A percentile compares a stretch with the other conserved stretches of the same genome.
phyloP scores from a whole-genome alignment of 2,888 invertebrate species.

The Lepidocyrtoides sp. region DNA sequence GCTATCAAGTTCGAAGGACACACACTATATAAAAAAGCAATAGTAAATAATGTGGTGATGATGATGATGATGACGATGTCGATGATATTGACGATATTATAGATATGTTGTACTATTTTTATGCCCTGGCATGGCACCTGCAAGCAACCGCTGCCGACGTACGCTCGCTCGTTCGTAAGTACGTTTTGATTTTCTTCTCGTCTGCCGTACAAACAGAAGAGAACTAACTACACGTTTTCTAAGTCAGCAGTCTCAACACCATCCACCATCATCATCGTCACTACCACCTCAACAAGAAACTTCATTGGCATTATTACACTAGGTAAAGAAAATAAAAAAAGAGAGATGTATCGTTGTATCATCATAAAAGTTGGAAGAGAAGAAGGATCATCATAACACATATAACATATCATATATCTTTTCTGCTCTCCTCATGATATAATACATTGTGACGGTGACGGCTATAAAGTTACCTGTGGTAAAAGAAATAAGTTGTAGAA shows the following conservation, averaged over 20 bases:
- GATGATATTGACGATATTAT: constrained; percentile 38
- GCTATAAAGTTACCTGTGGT: constrained; percentile 25
- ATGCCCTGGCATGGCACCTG: constrained; percentile 17
- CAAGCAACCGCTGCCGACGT: constrained; percentile 2
- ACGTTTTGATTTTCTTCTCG: constrained; percentile 40
- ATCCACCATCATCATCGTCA: constrained; percentile 8
- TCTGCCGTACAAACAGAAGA: constrained; percentile 48
- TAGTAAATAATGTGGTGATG: not conserved
- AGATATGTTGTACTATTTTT: not conserved
- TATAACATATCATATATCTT: not conserved
- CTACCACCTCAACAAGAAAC: not conserved
- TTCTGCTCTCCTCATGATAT: constrained; percentile 14
- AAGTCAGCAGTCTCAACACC: constrained; percentile 26
- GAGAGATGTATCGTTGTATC: not conserved
- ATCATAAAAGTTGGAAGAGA: constrained; percentile 24
- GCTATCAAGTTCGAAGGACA: constrained; percentile 52
- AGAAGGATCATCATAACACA: constrained; percentile 30
- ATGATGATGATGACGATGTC: not conserved
- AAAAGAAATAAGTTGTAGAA: constrained; percentile 12
- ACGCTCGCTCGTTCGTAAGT: constrained; percentile 2
- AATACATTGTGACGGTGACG: constrained; percentile 25
- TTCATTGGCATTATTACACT: not conserved
- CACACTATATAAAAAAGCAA: constrained; percentile 35
- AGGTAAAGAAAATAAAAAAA: constrained; percentile 17
- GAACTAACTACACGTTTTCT: constrained; percentile 53